A percentile compares a stretch with the other conserved stretches of the same genome.
Evolutionary conservation across 2,113 vertebrate species (phyloP).

Genomic region (Gobius niger): DNA sequence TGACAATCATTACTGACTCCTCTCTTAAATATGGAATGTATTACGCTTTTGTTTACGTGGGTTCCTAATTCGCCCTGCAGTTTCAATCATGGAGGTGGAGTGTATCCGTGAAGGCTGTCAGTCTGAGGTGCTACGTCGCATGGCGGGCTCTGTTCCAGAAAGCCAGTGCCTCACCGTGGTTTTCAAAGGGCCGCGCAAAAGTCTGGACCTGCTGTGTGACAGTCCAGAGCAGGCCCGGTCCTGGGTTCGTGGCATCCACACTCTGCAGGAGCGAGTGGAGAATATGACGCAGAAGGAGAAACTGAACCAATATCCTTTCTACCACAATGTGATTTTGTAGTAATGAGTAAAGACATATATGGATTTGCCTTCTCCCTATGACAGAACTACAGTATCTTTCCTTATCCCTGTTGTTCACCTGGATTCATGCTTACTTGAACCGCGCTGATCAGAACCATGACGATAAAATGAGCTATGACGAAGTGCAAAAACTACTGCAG

Average conservation of each 20-base stretch:
- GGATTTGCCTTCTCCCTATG: neutral
- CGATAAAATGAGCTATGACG: constrained; percentile 92
- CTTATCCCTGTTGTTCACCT: constrained; percentile 73
- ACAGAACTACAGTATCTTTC: constrained; percentile 16
- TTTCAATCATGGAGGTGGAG: constrained; percentile 87
- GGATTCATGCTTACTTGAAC: constrained; percentile 89
- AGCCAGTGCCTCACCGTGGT: constrained; percentile 84
- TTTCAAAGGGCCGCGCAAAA: constrained; percentile 85
- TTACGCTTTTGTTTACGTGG: neutral
- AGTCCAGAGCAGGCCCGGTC: constrained; percentile 81
- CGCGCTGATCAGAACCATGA: constrained; percentile 88
- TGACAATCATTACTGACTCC: neutral
- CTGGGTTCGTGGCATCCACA: constrained; percentile 88
- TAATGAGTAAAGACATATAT: neutral
- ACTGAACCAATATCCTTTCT: constrained; percentile 91
- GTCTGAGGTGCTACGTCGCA: constrained; percentile 83
- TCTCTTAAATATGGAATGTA: neutral
- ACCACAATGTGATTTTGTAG: neutral
- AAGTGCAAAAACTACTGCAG: constrained; percentile 88
- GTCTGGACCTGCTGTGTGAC: constrained; percentile 86
- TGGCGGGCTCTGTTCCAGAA: constrained; percentile 72
- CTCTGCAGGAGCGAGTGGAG: constrained; percentile 81
- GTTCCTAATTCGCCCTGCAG: constrained; percentile 58
- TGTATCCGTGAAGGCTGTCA: constrained; percentile 86
- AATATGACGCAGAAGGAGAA: constrained; percentile 93